Conservation (phyloP, 1,140 invertebrate genomes). For the Leptopilina clavipes region DNA sequence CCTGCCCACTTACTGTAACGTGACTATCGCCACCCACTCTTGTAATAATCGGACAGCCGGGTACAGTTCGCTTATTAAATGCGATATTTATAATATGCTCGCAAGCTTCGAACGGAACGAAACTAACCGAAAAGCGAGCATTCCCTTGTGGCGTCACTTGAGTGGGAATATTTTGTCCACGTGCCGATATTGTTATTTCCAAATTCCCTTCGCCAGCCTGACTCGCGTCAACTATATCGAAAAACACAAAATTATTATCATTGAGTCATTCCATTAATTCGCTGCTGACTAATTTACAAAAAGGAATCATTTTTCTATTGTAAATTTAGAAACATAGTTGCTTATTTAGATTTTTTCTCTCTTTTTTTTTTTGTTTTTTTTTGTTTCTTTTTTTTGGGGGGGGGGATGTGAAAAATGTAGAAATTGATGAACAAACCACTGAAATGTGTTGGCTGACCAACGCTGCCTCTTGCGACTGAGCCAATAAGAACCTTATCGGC, state of each 20-base stretch:
- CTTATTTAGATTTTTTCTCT: too few relatives aligned
- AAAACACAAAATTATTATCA: constrained; percentile 23
- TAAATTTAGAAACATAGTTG: too few relatives aligned
- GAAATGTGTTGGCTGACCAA: constrained; percentile 92
- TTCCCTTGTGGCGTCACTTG: constrained; percentile 96
- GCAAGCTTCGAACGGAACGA: constrained; percentile 93
- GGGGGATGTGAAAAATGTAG: too few relatives aligned
- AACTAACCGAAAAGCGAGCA: constrained; percentile 94
- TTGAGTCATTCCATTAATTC: too few relatives aligned
- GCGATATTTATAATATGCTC: constrained; percentile 97
- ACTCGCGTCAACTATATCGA: constrained; percentile 91
- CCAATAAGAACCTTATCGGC: constrained; percentile 91
- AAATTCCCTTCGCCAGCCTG: constrained; percentile 98
- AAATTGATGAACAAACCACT: constrained; percentile 74
- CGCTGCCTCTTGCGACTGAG: constrained; percentile 86
- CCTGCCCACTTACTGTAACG: constrained; percentile 83
- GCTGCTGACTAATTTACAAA: too few relatives aligned
- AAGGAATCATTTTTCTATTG: too few relatives aligned
- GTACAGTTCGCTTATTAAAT: constrained; percentile 93
- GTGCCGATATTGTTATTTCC: constrained; percentile 96
- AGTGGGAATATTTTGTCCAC: constrained; percentile 95
- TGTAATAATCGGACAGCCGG: constrained; percentile 88
- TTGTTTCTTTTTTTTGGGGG: too few relatives aligned
- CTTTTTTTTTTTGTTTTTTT: too few relatives aligned
- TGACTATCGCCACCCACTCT: constrained; percentile 82